These are phyloP conservation scores for Octodonta nipae DNA, from an alignment of 2,888 invertebrate genomes.

Conservation along the genomic window DNA sequence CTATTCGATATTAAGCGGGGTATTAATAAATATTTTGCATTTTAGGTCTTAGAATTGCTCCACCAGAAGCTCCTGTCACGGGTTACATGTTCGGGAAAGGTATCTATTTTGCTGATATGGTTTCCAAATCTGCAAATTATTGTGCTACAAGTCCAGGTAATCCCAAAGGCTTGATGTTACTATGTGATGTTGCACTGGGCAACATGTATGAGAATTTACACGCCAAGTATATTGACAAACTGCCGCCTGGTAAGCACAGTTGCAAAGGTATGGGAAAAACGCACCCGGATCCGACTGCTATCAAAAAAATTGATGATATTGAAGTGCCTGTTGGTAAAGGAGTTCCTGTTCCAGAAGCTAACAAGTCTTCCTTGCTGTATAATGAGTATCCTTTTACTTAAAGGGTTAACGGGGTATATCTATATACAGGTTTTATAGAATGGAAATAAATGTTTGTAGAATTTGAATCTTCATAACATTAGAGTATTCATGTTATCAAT, in stretches of 20 bases:
- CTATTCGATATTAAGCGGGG: no score
- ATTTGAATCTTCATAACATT: no score
- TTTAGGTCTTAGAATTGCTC: constrained; percentile 78
- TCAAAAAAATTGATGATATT: constrained; percentile 48
- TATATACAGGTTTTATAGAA: no score
- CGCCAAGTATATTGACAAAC: constrained; percentile 61
- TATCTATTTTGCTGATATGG: constrained; percentile 96
- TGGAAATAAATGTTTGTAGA: no score
- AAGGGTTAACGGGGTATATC: no score
- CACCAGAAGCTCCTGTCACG: constrained; percentile 90
- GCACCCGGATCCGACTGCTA: constrained; percentile 60
- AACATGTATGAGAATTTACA: constrained; percentile 67
- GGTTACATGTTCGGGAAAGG: constrained; percentile 99
- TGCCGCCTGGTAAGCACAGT: constrained; percentile 75
- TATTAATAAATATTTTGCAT: constrained; percentile 2
- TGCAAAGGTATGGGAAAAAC: constrained; percentile 78
- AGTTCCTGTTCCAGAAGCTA: constrained; percentile 29
- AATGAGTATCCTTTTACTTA: constrained; percentile 76
- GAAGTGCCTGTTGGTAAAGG: constrained; percentile 67
- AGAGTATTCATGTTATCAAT: no score
- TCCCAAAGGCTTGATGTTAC: constrained; percentile 70
- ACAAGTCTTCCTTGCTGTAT: constrained; percentile 54
- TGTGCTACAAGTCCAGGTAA: constrained; percentile 61
- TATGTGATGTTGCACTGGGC: constrained; percentile 93
- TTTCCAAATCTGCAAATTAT: constrained; percentile 95